These are phyloP conservation scores for Hypolimnas misippus DNA, from an alignment of 2,888 invertebrate species.

Conservation along the genomic window DNA sequence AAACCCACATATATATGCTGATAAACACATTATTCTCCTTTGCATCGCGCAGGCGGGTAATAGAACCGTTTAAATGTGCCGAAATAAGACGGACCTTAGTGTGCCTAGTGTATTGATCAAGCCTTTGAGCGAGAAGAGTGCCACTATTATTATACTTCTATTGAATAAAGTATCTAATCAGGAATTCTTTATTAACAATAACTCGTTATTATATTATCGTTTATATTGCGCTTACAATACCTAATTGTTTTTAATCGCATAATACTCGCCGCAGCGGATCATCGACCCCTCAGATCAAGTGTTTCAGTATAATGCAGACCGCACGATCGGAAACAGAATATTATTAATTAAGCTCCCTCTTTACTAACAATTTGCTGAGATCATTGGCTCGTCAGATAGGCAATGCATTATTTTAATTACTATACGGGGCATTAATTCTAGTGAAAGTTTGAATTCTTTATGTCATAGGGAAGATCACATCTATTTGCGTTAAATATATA, in stretches of 20 bases:
- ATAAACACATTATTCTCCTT: too few relatives aligned
- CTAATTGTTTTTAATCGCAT: constrained; percentile 33
- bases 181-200: constrained; percentile 6
- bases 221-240: constrained; percentile 39
- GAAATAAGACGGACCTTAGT: too few relatives aligned
- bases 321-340: not conserved
- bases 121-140: not conserved
- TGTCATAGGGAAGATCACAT: too few relatives aligned
- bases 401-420: not conserved
- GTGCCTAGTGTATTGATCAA: too few relatives aligned
- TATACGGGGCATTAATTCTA: too few relatives aligned
- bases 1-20: too few relatives aligned
- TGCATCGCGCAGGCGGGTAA: too few relatives aligned
- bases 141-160: not conserved
- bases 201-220: constrained; percentile 24
- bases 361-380: not conserved
- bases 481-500: too few relatives aligned
- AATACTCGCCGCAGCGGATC: constrained; percentile 22
- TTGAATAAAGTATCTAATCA: not conserved
- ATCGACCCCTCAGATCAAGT: constrained; percentile 21
- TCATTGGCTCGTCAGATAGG: not conserved
- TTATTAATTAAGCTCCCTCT: constrained; percentile 1
- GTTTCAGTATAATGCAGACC: not conserved
- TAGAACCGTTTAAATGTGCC: too few relatives aligned
- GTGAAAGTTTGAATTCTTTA: too few relatives aligned